Base-by-base conservation (phyloP, 2,113 vertebrate species). In the Neomonachus schauinslandi region DNA sequence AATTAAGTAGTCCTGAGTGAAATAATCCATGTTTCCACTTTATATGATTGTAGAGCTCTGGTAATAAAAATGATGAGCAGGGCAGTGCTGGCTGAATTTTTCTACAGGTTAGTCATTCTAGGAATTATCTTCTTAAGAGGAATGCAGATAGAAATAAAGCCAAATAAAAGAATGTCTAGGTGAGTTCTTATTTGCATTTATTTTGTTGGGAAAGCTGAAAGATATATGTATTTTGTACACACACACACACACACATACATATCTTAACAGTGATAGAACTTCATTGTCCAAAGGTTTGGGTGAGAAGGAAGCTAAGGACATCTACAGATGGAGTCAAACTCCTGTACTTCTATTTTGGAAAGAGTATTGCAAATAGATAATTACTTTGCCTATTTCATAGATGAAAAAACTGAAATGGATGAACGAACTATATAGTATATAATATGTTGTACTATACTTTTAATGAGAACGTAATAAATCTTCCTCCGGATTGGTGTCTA, bases 1-100 rank as follows among this genome's bases (percentile, higher is more conserved):
- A 63, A 91, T 94, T 86, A 96, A 93, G 51, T 85, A 63, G 39
- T 82, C 53, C 19, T 87, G 77, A 88, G 65, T 95, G 89, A 93
- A 95, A 69, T 89, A 83, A 77, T 65, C 83, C 22, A 4, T 92
- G 83, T 84, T 92, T 96, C 71, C 51, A 55, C 79, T 96, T 94
- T 74, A 67, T 46, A 12, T 18, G 72, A 63, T 87, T 39, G 5
- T 67, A 51, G 79, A 97, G n/a, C 46, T 89, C 31, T 72, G 57
- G 91, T 93, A 67, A 26, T 77, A 63, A 92, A 79, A n/a, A 13
- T 49, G 33, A 87, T 77, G 67, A 95, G 22, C 6, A 33, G 59
- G 26, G 3, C 8, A 22, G 3, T 90, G 80, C 83, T 81, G 26
- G 31, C 57, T 77, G 14, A 69, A 5, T 81, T 53, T 31, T 80